phyloP scores from a whole-genome alignment of 1,140 invertebrate species.

The Caenorhabditis latens region DNA sequence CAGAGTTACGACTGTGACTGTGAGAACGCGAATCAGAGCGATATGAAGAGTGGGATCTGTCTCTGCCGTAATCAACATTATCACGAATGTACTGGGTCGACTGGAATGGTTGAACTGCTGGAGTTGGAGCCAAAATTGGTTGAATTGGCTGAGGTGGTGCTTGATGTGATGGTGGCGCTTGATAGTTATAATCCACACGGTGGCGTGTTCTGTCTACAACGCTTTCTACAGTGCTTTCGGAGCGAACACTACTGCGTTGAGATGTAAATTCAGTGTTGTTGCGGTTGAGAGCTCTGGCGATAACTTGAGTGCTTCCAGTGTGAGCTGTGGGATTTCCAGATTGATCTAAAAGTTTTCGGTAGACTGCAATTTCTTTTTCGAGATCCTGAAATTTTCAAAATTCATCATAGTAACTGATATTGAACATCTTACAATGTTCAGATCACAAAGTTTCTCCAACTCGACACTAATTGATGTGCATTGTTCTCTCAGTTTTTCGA shows the following conservation, averaged over 20 bases:
- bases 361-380: background rate
- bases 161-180: background rate
- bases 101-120: no score
- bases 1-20: background rate
- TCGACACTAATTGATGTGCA: conserved; percentile 22
- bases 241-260: background rate
- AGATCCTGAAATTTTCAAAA: background rate
- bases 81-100: no score
- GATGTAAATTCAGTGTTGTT: background rate
- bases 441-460: conserved; percentile 28
- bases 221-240: background rate
- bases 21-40: background rate
- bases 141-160: background rate
- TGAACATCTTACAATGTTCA: background rate
- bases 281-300: background rate
- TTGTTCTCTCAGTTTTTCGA: conserved; percentile 29
- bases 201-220: background rate
- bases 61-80: background rate
- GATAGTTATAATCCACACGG: no score
- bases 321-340: background rate
- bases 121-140: background rate
- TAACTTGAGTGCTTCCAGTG: background rate
- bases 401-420: no score
- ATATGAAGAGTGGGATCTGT: conserved; percentile 7
- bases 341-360: conserved; percentile 13